Evolutionary conservation across 2,797 vertebrate species (phyloP).

Genomic region (Pteropus rufus): DNA sequence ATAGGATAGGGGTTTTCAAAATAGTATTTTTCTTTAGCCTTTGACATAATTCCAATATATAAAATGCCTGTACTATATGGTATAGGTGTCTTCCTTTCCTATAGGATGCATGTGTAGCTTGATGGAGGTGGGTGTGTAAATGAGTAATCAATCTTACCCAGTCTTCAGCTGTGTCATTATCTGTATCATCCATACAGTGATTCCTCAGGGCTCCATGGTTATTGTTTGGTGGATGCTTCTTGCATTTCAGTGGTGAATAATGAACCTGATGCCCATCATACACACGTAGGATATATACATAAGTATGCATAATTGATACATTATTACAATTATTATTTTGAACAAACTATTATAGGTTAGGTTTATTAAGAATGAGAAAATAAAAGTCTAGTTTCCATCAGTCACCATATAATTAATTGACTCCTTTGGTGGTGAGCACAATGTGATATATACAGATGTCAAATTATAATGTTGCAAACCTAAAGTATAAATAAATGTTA

Average conservation of each 20-base stretch:
- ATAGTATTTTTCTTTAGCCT: background rate
- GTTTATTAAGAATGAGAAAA: background rate
- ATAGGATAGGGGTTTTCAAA: background rate
- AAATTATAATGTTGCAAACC: background rate
- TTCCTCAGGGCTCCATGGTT: background rate
- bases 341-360: background rate
- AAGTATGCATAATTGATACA: background rate
- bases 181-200: background rate
- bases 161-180: background rate
- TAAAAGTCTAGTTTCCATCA: background rate
- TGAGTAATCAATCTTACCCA: background rate
- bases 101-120: background rate
- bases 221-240: background rate
- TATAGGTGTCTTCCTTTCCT: background rate
- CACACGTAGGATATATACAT: background rate
- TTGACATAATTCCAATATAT: background rate
- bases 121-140: background rate
- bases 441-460: background rate
- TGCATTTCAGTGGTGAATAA: background rate
- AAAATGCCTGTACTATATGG: background rate
- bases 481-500: too few relatives aligned
- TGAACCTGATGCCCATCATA: background rate
- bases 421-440: background rate
- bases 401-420: background rate
- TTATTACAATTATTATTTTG: background rate